phyloP scores from a whole-genome alignment of 1,140 invertebrate species.

The Microplitis demolitor region DNA sequence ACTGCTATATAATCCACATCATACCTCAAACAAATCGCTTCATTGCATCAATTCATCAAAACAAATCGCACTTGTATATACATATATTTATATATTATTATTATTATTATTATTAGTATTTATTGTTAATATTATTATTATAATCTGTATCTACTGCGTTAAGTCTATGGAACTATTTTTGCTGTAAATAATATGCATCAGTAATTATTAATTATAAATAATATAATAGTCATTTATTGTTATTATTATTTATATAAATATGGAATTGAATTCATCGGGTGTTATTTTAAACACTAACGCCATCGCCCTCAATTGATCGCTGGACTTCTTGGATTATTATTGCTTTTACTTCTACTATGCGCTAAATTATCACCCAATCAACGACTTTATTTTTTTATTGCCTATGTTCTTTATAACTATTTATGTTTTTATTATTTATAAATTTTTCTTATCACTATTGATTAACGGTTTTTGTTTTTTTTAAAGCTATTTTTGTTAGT shows the following conservation, averaged over 20 bases:
- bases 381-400: not conserved
- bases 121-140: slow-evolving; percentile 44
- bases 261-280: slow-evolving; percentile 53
- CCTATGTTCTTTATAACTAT: not conserved
- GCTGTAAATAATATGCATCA: slow-evolving; percentile 62
- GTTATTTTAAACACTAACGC: slow-evolving; percentile 57
- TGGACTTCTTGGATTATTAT: slow-evolving; percentile 52
- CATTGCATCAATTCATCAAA: slow-evolving; percentile 69
- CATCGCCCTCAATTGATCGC: slow-evolving; percentile 59
- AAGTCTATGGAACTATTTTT: slow-evolving; percentile 61
- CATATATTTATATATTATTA: slow-evolving; percentile 45
- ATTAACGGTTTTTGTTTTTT: too few relatives aligned
- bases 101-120: too few relatives aligned
- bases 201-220: slow-evolving; percentile 22
- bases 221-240: not conserved
- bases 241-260: not conserved
- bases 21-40: slow-evolving; percentile 58
- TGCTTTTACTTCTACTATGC: slow-evolving; percentile 57
- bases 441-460: not conserved
- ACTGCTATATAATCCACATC: not conserved
- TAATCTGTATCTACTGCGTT: slow-evolving; percentile 58
- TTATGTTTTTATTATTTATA: not conserved
- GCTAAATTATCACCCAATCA: slow-evolving; percentile 17
- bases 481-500: too few relatives aligned
- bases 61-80: slow-evolving; percentile 46